Evolutionary conservation across 2,797 vertebrate genomes (phyloP).

Genomic region (Scarus forsteni): DNA sequence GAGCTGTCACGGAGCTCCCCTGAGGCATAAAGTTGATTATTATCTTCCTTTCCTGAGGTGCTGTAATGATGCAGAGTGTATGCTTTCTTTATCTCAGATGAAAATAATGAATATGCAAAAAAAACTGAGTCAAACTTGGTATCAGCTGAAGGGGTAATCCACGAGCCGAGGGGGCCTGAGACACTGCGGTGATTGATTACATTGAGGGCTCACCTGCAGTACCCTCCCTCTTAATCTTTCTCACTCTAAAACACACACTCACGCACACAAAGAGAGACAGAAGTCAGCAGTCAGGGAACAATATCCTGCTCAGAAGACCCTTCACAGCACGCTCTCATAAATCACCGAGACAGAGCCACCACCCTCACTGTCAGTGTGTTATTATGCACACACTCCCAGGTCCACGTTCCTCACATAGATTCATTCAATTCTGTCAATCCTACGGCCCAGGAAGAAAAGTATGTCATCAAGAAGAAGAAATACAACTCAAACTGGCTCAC

Average conservation of each 20-base stretch:
- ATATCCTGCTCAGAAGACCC: constrained; percentile 88
- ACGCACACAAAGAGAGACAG: constrained; percentile 71
- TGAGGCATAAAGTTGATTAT: constrained; percentile 69
- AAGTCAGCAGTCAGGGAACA: constrained; percentile 87
- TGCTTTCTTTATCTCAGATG: constrained; percentile 70
- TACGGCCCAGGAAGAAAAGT: constrained; percentile 24
- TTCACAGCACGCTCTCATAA: constrained; percentile 86
- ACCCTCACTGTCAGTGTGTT: constrained; percentile 84
- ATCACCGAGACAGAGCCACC: constrained; percentile 87
- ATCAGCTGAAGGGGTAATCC: constrained; percentile 69
- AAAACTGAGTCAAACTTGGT: constrained; percentile 60
- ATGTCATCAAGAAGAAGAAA: constrained; percentile 65
- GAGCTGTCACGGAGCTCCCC: constrained; percentile 64
- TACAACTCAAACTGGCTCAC: constrained; percentile 56
- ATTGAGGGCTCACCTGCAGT: constrained; percentile 83
- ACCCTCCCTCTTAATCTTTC: constrained; percentile 78
- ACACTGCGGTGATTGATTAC: constrained; percentile 83
- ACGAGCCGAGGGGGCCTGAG: constrained; percentile 56
- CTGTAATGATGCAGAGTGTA: constrained; percentile 67
- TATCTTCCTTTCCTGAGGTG: constrained; percentile 74
- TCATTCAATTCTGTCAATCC: constrained; percentile 53
- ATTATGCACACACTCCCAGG: constrained; percentile 62
- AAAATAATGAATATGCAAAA: constrained; percentile 74
- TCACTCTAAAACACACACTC: constrained; percentile 60
- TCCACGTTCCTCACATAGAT: constrained; percentile 48